Conservation (phyloP, 2,113 vertebrate genomes). For the Notothenia rossii region DNA sequence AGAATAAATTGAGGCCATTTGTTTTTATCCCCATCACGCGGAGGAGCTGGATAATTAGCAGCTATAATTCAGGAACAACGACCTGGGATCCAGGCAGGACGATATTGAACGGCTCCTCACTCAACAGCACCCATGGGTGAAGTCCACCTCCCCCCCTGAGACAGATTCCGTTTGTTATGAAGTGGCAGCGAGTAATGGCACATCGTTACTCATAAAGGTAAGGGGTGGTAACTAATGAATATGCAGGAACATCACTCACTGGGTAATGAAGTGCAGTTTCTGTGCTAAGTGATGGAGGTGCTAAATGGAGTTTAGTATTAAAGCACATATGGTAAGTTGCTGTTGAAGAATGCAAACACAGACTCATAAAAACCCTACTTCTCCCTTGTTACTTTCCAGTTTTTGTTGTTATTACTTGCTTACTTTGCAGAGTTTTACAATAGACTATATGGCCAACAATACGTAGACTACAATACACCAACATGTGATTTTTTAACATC, state of each 20-base stretch:
- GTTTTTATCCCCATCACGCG: slow-evolving; percentile 1
- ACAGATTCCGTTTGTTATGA: slow-evolving; percentile 35
- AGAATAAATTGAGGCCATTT: slow-evolving; percentile 38
- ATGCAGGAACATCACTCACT: slow-evolving; percentile 32
- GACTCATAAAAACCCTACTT: too few species aligned
- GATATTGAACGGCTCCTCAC: slow-evolving; percentile 34
- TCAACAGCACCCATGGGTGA: slow-evolving; percentile 38
- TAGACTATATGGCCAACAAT: too few species aligned
- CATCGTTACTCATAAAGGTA: slow-evolving; percentile 35
- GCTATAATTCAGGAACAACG: slow-evolving; percentile 39
- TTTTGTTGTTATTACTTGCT: too few species aligned
- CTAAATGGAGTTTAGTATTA: not conserved
- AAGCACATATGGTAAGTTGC: too few species aligned
- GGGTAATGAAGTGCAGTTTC: slow-evolving; percentile 34
- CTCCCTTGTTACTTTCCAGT: too few species aligned
- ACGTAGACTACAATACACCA: too few species aligned
- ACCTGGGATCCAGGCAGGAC: slow-evolving; percentile 13
- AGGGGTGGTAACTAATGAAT: slow-evolving; percentile 38
- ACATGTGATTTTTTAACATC: too few species aligned
- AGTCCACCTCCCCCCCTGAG: not conserved
- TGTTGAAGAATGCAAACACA: too few species aligned
- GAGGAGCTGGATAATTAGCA: slow-evolving; percentile 47
- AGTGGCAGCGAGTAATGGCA: not conserved
- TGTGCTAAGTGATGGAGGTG: slow-evolving; percentile 13
- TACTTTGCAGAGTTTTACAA: too few species aligned